Evolutionary conservation across 2,113 vertebrate genomes (phyloP).

Genomic region (Notothenia rossii): DNA sequence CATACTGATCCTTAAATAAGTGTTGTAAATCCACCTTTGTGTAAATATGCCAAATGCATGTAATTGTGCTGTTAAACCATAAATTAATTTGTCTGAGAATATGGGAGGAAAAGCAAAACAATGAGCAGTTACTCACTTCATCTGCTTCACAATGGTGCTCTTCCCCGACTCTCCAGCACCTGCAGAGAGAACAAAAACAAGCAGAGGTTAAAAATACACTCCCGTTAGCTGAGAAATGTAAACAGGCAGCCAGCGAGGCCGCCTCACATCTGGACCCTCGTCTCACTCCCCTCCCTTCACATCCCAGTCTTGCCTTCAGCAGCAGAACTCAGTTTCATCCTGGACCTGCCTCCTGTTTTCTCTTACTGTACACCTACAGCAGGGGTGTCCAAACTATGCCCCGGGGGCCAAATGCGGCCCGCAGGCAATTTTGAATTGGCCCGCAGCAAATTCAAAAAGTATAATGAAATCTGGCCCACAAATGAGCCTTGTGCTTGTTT

Average conservation of each 20-base stretch:
- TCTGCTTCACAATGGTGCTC: constrained; percentile 98
- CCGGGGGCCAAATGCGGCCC: no score
- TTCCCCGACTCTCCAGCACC: constrained; percentile 96
- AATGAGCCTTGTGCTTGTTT: no score
- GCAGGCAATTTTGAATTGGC: no score
- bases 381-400: no score
- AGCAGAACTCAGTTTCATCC: constrained; percentile 29
- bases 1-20: not conserved
- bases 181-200: constrained; percentile 84
- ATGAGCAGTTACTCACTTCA: constrained; percentile 90
- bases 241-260: constrained; percentile 67
- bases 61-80: constrained; percentile 2
- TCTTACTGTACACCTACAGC: constrained; percentile 5
- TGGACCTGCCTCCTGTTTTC: constrained; percentile 6
- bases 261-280: constrained; percentile 74
- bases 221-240: constrained; percentile 66
- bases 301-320: constrained; percentile 16
- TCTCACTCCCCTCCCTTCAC: constrained; percentile 26
- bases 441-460: no score
- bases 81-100: constrained; percentile 8
- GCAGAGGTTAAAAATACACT: constrained; percentile 81
- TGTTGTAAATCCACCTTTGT: not conserved
- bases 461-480: no score
- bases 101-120: constrained; percentile 68
- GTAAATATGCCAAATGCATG: not conserved